Base-by-base conservation (phyloP, 2,888 invertebrate genomes). In the Opisthograptis luteolata region DNA sequence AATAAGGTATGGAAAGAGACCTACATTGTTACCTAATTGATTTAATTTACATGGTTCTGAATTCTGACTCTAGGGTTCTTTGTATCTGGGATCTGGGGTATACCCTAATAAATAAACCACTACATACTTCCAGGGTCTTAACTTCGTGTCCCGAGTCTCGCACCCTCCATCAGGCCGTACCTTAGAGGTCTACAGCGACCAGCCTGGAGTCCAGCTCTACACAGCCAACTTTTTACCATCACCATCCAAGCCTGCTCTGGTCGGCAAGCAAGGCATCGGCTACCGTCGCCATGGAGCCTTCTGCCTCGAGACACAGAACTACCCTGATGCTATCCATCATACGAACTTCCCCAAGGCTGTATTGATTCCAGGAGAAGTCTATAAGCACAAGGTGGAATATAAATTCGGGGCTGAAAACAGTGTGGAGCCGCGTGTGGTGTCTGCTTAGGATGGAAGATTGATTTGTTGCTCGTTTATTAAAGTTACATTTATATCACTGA, bases 121-220 rank as follows among this genome's bases (percentile, higher is more conserved):
- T n/a, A n/a, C n/a, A n/a, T 2, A 27, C 9, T 22, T 34, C 8
- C 70, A 89, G 89, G 70, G 62, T 1, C 35, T 87, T 2, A 80
- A 66, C 54, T 84, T 85, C 62, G 77, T 83, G 0, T 77, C 81
- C 1, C 92, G 93, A 48, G 94, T 93, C 0, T 64, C 79, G 6
- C 96, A 96, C 81, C 94, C 94, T 0, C 68, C 81, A 19, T 92
- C 93, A 35, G 97, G 97, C 0, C 93, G 97, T 42, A 92, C 87
- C 47, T 73, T 98, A 43, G 96, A 97, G 76, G 92, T 97, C 0
- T 94, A 93, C 69, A 95, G 96, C 42, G 94, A 97, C 78, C 97
- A 97, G 75, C 97, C 97, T 0, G 98, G 97, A 0, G 94, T 98
- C 0, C 98, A 98, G 76, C 93, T 98, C 57, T 98, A 98, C 75